These are phyloP conservation scores for Eurystomus glaucurus DNA, from an alignment of 2,797 vertebrate genomes.

Conservation along the genomic window DNA sequence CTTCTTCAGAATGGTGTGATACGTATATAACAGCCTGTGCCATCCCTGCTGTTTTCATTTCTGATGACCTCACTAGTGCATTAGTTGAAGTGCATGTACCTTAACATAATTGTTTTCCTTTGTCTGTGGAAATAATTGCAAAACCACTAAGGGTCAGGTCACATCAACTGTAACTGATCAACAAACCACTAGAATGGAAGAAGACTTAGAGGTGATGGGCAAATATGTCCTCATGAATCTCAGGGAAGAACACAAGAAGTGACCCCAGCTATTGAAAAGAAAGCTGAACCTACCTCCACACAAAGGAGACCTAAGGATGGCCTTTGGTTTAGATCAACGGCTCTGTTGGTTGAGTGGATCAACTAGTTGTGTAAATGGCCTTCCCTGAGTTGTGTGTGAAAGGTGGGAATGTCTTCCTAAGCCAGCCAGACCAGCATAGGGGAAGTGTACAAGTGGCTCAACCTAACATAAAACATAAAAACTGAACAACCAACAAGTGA, in stretches of 20 bases:
- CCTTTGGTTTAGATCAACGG: neutral
- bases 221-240: neutral
- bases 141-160: conserved; percentile 27
- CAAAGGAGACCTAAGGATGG: rapidly evolving
- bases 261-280: neutral
- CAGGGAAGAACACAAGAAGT: neutral
- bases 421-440: neutral
- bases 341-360: neutral
- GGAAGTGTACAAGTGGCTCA: neutral
- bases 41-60: conserved; percentile 20
- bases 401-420: neutral
- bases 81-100: conserved; percentile 48
- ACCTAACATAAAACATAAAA: neutral
- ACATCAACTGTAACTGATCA: neutral
- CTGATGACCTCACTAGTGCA: conserved; percentile 54
- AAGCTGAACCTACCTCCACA: neutral
- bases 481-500: neutral
- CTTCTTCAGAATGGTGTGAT: neutral
- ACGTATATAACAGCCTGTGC: neutral
- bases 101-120: conserved; percentile 65
- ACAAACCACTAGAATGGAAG: neutral
- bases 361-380: neutral
- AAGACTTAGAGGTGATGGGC: neutral
- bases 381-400: neutral
- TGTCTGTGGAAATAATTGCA: conserved; percentile 12